A percentile compares a stretch with the other conserved stretches of the same genome.
phyloP scores from a whole-genome alignment of 1,140 invertebrate genomes.

The Drosophila ercepeae region DNA sequence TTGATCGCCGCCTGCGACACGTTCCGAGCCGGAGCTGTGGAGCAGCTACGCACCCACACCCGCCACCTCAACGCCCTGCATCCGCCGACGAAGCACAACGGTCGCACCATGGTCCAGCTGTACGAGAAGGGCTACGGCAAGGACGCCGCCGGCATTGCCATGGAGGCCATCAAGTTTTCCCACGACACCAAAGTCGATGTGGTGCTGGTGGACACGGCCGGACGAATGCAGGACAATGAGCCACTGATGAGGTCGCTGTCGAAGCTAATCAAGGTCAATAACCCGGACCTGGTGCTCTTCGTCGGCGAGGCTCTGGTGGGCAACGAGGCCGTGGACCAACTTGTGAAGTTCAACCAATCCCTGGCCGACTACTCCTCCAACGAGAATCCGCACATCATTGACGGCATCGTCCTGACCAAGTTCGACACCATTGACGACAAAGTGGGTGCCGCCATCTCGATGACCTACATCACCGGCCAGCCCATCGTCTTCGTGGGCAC shows the following conservation, averaged over 20 bases:
- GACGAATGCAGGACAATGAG: conserved; percentile 99
- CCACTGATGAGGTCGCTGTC: conserved; percentile 98
- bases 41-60: conserved; percentile 98
- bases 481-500: conserved; percentile 99
- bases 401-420: conserved; percentile 99
- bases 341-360: conserved; percentile 99
- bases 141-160: conserved; percentile 98
- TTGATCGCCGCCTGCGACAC: conserved; percentile 99
- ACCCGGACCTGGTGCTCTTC: conserved; percentile 98
- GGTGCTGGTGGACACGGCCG: conserved; percentile 98
- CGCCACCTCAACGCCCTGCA: conserved; percentile 97
- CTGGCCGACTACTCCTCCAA: conserved; percentile 94
- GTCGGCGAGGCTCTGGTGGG: conserved; percentile 99
- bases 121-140: conserved; percentile 99
- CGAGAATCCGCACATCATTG: conserved; percentile 95
- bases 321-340: conserved; percentile 99
- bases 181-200: conserved; percentile 93
- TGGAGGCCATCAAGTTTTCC: conserved; percentile 97
- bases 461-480: conserved; percentile 99
- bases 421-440: conserved; percentile 99
- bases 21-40: conserved; percentile 99
- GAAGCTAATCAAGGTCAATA: conserved; percentile 95
- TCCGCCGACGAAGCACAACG: conserved; percentile 89
- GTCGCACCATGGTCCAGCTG: conserved; percentile 93
- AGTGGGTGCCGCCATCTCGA: conserved; percentile 99